Evolutionary conservation across 2,888 invertebrate genomes (phyloP), one percentile per base, ranked within the genome.

Genomic region (Trilocha varians): DNA sequence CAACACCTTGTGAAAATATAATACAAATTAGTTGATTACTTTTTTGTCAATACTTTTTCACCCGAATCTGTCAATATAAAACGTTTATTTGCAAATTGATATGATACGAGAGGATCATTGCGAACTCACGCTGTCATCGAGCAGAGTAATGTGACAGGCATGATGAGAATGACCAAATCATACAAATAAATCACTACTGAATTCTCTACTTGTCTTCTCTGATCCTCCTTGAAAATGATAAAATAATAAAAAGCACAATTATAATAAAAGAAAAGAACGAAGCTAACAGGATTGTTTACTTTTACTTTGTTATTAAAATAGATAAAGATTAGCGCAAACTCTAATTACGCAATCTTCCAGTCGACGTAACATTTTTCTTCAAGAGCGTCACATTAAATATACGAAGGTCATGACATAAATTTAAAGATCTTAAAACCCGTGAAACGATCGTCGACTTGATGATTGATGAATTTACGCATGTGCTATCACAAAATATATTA

Each of bases 1-100:
- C 83, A 84, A 83, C 78, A 85, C 85, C 85, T 85, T 84, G 78
- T 84, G 80, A 83, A 84, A 84, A 82, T 82, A 84, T 83, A 85
- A 84, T 70, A 84, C 67, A 75, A 55, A 85, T 85, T 85, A 85
- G 85, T 84, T 77, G 82, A 82, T 84, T 83, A 78, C 25, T 80
- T 74, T 76, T 80, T 74, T 76, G 77, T 79, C 74, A 77, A 69
- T n/a, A 70, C 73, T 74, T 70, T 66, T 68, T 65, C 71, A 69
- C 78, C 78, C 70, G 71, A 71, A 65, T 62, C 67, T 67, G 57
- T 57, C 51, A 54, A 57, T 57, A 65, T 61, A 56, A 55, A 68
- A 62, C 44, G 39, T 49, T 39, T 50, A 44, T 60, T 63, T 76
- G 65, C 60, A 71, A 70, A 72, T 68, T 59, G 61, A 63, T 59